Conservation (phyloP, 2,888 invertebrate species). For the Timema podura region DNA sequence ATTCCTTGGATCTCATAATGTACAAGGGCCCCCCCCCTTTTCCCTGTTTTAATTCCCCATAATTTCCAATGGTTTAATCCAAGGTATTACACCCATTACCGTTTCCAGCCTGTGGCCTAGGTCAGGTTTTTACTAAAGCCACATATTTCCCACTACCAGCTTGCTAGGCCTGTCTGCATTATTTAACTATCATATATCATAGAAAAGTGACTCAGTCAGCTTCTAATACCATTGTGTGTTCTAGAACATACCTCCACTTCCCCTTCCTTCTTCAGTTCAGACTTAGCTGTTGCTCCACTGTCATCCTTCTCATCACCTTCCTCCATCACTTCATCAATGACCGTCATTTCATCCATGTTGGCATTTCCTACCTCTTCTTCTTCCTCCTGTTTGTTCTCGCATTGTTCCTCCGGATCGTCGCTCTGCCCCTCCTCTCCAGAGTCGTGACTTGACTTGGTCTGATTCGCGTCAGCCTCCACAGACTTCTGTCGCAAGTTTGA, state of each 20-base stretch:
- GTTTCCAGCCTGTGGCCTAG: too few species aligned
- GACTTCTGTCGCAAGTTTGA: not conserved
- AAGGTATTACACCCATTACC: too few species aligned
- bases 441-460: not conserved
- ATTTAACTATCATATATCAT: too few species aligned
- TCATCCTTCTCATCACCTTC: constrained; percentile 34
- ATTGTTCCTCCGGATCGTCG: not conserved
- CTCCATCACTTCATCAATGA: constrained; percentile 35
- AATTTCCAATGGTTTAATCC: too few species aligned
- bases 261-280: constrained; percentile 20
- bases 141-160: too few species aligned
- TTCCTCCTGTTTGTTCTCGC: not conserved
- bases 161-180: too few species aligned
- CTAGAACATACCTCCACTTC: not conserved
- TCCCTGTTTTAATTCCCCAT: too few species aligned
- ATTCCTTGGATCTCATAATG: too few species aligned
- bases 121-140: too few species aligned
- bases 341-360: constrained; percentile 36
- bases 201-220: too few species aligned
- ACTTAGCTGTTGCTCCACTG: constrained; percentile 29
- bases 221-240: not conserved
- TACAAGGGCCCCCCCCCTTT: too few species aligned
- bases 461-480: constrained; percentile 11
- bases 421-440: constrained; percentile 1
- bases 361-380: constrained; percentile 6